phyloP scores from a whole-genome alignment of 64 coral and sea anemone species.

The Trachythela sp. region DNA sequence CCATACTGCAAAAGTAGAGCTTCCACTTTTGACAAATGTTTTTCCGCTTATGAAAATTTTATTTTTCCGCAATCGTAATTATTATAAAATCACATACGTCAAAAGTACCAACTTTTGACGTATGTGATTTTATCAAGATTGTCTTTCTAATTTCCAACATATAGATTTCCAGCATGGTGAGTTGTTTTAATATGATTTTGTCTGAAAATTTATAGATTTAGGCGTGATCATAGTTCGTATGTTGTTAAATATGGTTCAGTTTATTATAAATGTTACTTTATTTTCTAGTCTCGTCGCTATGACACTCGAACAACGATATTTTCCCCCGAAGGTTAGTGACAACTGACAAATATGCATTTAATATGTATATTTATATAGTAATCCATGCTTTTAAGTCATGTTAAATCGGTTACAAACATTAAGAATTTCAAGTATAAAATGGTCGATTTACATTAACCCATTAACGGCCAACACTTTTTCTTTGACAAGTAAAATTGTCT shows the following conservation, averaged over 20 bases:
- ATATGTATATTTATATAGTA: neutral
- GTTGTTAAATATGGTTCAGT: neutral
- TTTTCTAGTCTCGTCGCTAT: conserved; percentile 75
- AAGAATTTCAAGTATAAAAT: too few species aligned
- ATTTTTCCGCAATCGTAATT: too few species aligned
- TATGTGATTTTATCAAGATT: neutral
- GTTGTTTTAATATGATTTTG: neutral
- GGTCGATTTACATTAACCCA: too few species aligned
- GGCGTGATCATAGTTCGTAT: neutral
- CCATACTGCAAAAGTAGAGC: too few species aligned
- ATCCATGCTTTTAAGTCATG: neutral
- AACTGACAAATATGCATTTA: neutral
- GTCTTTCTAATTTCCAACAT: neutral
- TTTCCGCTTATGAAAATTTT: too few species aligned
- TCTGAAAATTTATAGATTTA: neutral
- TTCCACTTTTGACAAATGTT: too few species aligned
- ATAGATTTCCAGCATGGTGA: neutral
- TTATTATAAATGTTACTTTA: neutral
- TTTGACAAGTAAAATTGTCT: neutral
- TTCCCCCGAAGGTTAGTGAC: conserved; percentile 88
- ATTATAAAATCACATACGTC: neutral
- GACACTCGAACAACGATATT: conserved; percentile 98
- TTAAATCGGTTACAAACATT: too few species aligned
- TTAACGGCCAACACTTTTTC: neutral
- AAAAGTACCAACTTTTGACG: neutral